Evolutionary conservation across 2,113 vertebrate species (phyloP).

Genomic region (Leptosomus discolor): DNA sequence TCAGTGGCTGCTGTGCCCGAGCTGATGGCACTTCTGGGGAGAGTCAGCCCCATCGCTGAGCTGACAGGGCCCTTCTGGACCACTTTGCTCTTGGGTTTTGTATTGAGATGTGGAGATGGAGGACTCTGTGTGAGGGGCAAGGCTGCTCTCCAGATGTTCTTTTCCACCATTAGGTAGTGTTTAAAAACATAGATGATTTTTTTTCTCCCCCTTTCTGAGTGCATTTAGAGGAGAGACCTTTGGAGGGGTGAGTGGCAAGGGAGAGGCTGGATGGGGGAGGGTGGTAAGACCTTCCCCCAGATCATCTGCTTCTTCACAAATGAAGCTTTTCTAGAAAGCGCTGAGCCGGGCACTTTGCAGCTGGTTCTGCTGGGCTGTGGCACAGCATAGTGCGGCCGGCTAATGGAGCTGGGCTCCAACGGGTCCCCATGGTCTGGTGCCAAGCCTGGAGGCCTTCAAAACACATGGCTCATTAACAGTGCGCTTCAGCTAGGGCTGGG

Average conservation of each 20-base stretch:
- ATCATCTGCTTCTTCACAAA: neutral
- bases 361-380: neutral
- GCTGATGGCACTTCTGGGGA: neutral
- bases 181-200: neutral
- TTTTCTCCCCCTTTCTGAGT: neutral
- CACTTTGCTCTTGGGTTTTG: neutral
- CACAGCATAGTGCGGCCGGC: accelerated
- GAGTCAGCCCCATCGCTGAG: accelerated
- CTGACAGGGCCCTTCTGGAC: neutral
- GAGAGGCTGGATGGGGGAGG: neutral
- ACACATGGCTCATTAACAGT: neutral
- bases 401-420: neutral
- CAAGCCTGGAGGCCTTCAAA: slow-evolving; percentile 9
- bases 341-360: neutral
- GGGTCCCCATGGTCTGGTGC: neutral
- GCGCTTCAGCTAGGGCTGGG: neutral
- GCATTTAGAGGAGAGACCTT: neutral
- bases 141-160: slow-evolving; percentile 49
- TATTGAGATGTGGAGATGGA: neutral
- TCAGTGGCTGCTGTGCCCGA: neutral
- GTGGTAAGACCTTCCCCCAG: neutral
- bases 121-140: neutral
- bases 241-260: neutral
- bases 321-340: neutral
- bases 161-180: neutral